Evolutionary conservation across 2,113 vertebrate species (phyloP).

Genomic region (Sturnus vulgaris): DNA sequence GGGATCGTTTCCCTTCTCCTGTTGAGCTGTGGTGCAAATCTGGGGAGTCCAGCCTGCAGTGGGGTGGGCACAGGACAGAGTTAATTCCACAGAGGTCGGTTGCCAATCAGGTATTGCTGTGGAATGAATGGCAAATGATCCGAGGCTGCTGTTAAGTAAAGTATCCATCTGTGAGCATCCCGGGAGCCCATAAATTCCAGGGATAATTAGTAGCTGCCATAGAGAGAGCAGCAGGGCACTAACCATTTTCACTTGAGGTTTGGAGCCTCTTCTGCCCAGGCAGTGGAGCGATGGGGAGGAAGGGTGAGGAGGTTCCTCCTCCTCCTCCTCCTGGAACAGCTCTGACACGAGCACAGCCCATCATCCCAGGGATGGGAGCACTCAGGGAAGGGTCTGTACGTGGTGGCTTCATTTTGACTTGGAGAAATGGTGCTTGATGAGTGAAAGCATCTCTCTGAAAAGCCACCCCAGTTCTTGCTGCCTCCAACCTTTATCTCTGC

Average conservation of each 20-base stretch:
- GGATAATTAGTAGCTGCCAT: conserved; percentile 66
- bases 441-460: neutral
- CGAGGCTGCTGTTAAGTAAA: conserved; percentile 34
- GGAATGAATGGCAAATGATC: conserved; percentile 41
- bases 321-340: neutral
- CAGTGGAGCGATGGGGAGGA: neutral
- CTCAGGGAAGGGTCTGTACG: accelerated
- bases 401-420: neutral
- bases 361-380: neutral
- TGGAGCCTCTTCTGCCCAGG: neutral
- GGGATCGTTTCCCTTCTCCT: neutral
- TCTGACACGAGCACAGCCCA: neutral
- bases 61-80: accelerated
- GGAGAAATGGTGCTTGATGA: neutral
- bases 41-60: neutral
- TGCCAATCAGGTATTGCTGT: neutral
- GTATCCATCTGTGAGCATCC: conserved; percentile 59
- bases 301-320: neutral
- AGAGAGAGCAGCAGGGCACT: conserved; percentile 40
- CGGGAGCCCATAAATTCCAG: conserved; percentile 52
- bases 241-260: neutral
- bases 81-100: accelerated
- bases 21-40: neutral
- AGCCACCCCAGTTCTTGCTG: neutral
- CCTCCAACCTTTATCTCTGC: neutral